Evolutionary conservation across 1,140 invertebrate species (phyloP).

Genomic region (Daktulosphaira vitifoliae): DNA sequence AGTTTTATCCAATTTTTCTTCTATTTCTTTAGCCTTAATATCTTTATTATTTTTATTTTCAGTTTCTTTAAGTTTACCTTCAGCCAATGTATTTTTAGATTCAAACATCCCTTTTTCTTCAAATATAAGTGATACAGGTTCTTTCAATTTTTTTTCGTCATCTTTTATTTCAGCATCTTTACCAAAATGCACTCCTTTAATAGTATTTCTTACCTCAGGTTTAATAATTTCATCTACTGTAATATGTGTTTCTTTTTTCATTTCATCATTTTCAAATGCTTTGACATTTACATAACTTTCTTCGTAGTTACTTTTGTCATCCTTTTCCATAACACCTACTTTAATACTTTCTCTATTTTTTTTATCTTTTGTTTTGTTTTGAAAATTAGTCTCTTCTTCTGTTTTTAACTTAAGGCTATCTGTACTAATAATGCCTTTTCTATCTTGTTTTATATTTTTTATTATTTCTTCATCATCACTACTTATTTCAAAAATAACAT

Average conservation of each 20-base stretch:
- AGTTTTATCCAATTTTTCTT: neutral
- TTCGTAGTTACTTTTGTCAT: neutral
- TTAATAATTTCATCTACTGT: no score
- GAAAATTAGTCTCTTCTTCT: neutral
- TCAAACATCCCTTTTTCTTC: neutral
- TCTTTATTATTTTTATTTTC: neutral
- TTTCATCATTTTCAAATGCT: neutral
- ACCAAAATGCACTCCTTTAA: no score
- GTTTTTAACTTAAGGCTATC: neutral
- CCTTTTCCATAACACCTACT: neutral
- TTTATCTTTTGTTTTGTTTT: neutral
- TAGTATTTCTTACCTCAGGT: no score
- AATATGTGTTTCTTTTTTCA: neutral
- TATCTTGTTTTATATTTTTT: no score
- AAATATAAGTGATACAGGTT: neutral
- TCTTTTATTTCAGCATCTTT: neutral
- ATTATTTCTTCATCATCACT: constrained; percentile 3
- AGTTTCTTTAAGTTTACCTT: neutral
- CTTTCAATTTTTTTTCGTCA: neutral
- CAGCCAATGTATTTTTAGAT: neutral
- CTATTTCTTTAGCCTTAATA: neutral
- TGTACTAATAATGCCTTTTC: no score
- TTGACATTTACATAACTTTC: neutral
- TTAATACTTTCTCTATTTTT: neutral
- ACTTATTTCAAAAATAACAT: constrained; percentile 19